These are phyloP conservation scores for Lochmaea crataegi DNA, from an alignment of 2,888 invertebrate species.

Conservation along the genomic window DNA sequence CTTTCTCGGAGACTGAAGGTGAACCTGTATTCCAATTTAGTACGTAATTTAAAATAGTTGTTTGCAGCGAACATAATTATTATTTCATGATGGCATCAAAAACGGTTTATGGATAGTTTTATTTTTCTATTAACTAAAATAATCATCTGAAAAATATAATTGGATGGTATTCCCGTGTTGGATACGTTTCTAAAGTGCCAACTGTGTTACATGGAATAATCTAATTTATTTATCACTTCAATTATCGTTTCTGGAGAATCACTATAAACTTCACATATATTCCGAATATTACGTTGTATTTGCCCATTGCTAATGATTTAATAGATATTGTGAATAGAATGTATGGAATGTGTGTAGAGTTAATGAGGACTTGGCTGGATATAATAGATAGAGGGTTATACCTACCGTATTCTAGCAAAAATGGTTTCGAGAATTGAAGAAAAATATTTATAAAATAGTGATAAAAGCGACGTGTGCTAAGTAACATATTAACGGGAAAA, in stretches of 20 bases:
- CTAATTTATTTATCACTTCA: slow-evolving; percentile 23
- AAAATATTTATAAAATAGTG: not conserved
- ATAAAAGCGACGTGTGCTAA: too few relatives aligned
- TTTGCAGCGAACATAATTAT: too few relatives aligned
- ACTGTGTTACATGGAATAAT: not conserved
- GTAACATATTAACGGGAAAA: too few relatives aligned
- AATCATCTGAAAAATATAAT: too few relatives aligned
- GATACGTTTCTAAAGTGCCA: not conserved
- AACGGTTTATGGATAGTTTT: not conserved
- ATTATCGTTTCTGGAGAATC: slow-evolving; percentile 8
- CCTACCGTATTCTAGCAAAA: not conserved
- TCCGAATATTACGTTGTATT: slow-evolving; percentile 16
- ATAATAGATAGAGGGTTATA: not conserved
- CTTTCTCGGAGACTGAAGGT: too few relatives aligned
- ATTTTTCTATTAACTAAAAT: not conserved
- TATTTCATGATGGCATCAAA: too few relatives aligned
- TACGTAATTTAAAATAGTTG: too few relatives aligned
- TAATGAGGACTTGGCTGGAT: not conserved
- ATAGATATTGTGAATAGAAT: not conserved
- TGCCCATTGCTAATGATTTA: not conserved
- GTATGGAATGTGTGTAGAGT: not conserved
- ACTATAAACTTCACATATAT: slow-evolving; percentile 14
- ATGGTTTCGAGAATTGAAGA: not conserved
- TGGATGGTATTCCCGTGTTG: not conserved
- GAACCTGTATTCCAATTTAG: too few relatives aligned